These are phyloP conservation scores for Elysia chlorotica DNA, from an alignment of 1,140 invertebrate species.

Conservation along the genomic window DNA sequence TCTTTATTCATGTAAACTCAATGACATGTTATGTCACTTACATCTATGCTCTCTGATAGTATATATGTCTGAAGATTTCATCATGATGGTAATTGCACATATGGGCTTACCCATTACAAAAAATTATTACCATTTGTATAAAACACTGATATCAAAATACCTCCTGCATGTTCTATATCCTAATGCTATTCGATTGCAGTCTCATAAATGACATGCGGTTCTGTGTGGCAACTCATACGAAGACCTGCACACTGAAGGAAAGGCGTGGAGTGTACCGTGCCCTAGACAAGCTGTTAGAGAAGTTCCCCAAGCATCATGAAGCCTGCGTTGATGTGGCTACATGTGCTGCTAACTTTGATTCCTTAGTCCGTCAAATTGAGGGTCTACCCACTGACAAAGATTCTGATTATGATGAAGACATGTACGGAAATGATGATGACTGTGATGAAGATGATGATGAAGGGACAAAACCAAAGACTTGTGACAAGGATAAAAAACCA, in stretches of 20 bases:
- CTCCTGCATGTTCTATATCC: too few relatives aligned
- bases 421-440: not conserved
- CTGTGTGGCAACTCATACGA: slow-evolving; percentile 1
- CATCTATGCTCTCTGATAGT: too few relatives aligned
- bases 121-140: too few relatives aligned
- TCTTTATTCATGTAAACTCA: too few relatives aligned
- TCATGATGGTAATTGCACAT: too few relatives aligned
- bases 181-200: not conserved
- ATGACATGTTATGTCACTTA: too few relatives aligned
- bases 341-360: slow-evolving; percentile 1
- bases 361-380: slow-evolving; percentile 1
- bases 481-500: too few relatives aligned
- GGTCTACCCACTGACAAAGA: not conserved
- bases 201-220: slow-evolving; percentile 4
- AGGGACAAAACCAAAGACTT: too few relatives aligned
- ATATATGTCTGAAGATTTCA: too few relatives aligned
- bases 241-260: not conserved
- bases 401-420: not conserved
- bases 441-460: not conserved
- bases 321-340: not conserved
- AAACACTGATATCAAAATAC: too few relatives aligned
- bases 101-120: too few relatives aligned
- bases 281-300: not conserved
- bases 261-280: not conserved
- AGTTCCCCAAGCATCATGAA: not conserved